These are phyloP conservation scores for Hoplostethus atlanticus DNA, from an alignment of 2,797 vertebrate genomes.

Conservation along the genomic window DNA sequence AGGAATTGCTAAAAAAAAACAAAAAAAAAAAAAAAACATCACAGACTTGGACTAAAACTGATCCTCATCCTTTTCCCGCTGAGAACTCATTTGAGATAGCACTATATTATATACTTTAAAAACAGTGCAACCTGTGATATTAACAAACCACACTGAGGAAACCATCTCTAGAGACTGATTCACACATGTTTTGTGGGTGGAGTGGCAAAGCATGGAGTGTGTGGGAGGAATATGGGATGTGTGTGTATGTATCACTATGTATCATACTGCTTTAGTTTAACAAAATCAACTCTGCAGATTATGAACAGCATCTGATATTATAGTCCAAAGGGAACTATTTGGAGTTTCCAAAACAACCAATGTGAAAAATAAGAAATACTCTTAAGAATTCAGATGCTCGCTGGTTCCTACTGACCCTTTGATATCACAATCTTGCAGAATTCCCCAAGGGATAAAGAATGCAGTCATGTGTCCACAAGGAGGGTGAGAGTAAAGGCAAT, in stretches of 20 bases:
- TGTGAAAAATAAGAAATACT: slow-evolving; percentile 13
- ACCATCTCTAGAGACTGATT: not conserved
- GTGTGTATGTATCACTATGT: not conserved
- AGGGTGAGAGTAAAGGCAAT: slow-evolving; percentile 67
- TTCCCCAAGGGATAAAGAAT: slow-evolving; percentile 36
- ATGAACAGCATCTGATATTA: not conserved
- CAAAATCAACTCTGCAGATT: slow-evolving; percentile 31
- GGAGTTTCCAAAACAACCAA: not conserved
- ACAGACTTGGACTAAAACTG: slow-evolving; percentile 44
- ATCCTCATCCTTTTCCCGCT: slow-evolving; percentile 18
- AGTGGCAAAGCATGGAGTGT: slow-evolving; percentile 13
- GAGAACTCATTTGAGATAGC: not conserved
- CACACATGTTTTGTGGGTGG: slow-evolving; percentile 7
- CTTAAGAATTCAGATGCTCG: slow-evolving; percentile 18
- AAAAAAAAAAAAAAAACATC: slow-evolving; percentile 34
- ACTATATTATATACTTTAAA: not conserved
- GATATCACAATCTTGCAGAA: slow-evolving; percentile 33
- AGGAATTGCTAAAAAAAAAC: slow-evolving; percentile 45
- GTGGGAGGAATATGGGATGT: not conserved
- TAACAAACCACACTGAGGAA: slow-evolving; percentile 6
- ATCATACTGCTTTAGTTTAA: slow-evolving; percentile 28
- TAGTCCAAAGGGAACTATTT: not conserved
- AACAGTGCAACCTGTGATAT: not conserved
- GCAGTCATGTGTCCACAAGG: slow-evolving; percentile 55
- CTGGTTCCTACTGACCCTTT: slow-evolving; percentile 43